Percentiles rank a stretch among this genome's conserved stretches.
These are phyloP conservation scores for Malthinus flaveolus DNA, from an alignment of 2,888 invertebrate genomes.

Conservation along the genomic window DNA sequence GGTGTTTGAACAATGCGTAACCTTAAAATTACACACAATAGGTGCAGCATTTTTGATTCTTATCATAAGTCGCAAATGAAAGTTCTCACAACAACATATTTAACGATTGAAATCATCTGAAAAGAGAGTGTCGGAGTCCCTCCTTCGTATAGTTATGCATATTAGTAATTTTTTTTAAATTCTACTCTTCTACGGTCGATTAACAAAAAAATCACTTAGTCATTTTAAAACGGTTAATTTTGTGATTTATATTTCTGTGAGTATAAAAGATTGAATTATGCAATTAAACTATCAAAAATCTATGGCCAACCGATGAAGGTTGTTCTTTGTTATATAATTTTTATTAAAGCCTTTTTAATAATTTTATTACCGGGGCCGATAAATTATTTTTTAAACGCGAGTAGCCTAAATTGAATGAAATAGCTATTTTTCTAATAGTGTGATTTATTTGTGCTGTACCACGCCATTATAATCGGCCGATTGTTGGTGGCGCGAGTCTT, in stretches of 20 bases:
- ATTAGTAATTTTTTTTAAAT: conserved; percentile 7
- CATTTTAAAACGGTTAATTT: conserved; percentile 3
- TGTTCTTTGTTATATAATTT: no score
- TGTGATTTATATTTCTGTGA: not conserved
- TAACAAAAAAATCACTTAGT: conserved; percentile 4
- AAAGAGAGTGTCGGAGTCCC: not conserved
- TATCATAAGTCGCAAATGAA: conserved; percentile 12
- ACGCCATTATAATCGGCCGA: no score
- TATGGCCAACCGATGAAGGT: no score
- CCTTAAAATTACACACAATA: conserved; percentile 19
- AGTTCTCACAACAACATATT: conserved; percentile 21
- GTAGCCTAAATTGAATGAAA: no score
- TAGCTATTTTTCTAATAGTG: no score
- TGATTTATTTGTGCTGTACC: no score
- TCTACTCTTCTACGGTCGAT: not conserved
- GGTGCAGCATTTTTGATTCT: conserved; percentile 15
- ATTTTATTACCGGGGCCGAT: no score
- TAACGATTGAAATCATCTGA: conserved; percentile 7
- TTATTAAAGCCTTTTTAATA: no score
- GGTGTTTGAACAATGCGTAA: conserved; percentile 23
- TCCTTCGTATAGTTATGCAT: conserved; percentile 7
- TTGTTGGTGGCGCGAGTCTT: no score
- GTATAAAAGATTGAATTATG: not conserved
- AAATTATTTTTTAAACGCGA: no score
- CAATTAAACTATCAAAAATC: not conserved